Evolutionary conservation across 2,113 vertebrate genomes (phyloP).

Genomic region (Peromyscus leucopus): DNA sequence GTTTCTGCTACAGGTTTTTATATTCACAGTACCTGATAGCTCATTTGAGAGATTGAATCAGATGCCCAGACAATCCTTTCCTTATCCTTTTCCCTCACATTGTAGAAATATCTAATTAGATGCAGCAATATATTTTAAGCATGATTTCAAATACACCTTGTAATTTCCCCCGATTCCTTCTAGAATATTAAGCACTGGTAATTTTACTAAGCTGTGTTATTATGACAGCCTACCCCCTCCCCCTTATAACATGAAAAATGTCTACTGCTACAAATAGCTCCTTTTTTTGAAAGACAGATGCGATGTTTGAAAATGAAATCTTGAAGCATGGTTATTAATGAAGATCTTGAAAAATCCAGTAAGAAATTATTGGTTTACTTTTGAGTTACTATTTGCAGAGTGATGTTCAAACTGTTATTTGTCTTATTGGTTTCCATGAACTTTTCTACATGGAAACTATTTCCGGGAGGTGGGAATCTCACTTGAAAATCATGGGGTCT

Average conservation of each 20-base stretch:
- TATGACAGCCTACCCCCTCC: constrained; percentile 33
- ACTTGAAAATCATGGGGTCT: not conserved
- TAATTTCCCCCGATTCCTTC: constrained; percentile 57
- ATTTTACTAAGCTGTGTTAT: constrained; percentile 56
- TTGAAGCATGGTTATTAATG: constrained; percentile 67
- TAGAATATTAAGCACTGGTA: constrained; percentile 38
- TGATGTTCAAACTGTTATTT: constrained; percentile 31
- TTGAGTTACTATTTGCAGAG: constrained; percentile 41
- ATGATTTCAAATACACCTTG: constrained; percentile 60
- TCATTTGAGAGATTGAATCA: constrained; percentile 39
- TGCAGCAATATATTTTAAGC: constrained; percentile 29
- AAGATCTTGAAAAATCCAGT: constrained; percentile 61
- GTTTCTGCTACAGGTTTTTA: not conserved
- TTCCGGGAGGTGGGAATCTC: not conserved
- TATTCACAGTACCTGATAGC: not conserved
- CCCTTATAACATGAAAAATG: constrained; percentile 51
- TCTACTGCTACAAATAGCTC: constrained; percentile 57
- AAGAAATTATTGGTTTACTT: constrained; percentile 66
- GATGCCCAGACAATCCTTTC: not conserved
- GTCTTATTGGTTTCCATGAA: not conserved
- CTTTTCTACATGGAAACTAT: not conserved
- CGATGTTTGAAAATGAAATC: constrained; percentile 69
- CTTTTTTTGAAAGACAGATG: constrained; percentile 60
- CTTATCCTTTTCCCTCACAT: not conserved
- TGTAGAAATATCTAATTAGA: constrained; percentile 9